These are phyloP conservation scores for Heptranchias perlo DNA, from an alignment of 2,113 vertebrate genomes.

Conservation along the genomic window DNA sequence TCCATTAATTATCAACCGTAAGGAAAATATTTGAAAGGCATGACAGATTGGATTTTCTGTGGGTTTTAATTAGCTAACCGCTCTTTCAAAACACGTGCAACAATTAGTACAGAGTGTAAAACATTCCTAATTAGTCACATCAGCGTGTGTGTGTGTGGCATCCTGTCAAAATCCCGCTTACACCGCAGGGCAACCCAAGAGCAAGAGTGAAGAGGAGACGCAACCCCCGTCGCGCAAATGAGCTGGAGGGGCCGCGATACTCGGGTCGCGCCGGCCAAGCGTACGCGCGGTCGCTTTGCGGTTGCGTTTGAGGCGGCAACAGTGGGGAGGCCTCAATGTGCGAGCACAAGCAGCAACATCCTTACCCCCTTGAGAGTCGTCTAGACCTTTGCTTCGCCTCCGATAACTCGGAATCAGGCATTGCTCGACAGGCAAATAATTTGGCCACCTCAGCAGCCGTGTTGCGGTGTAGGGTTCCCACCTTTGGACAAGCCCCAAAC, in stretches of 20 bases:
- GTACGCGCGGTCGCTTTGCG: neutral
- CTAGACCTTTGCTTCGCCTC: neutral
- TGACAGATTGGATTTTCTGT: neutral
- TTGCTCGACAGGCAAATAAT: no score
- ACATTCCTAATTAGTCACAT: neutral
- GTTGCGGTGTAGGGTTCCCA: no score
- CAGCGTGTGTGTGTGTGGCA: no score
- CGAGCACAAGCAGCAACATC: neutral
- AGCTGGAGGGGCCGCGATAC: neutral
- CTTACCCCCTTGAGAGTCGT: neutral
- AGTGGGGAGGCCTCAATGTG: neutral
- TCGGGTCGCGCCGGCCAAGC: neutral
- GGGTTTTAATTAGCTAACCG: neutral
- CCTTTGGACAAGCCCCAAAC: no score
- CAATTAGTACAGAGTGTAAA: slow-evolving; percentile 19
- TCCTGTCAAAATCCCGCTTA: neutral
- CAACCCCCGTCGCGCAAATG: neutral
- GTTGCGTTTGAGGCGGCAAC: neutral
- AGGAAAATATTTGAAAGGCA: neutral
- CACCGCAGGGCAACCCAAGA: neutral
- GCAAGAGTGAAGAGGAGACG: neutral
- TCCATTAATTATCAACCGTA: neutral
- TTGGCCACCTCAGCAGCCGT: no score
- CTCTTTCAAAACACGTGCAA: neutral
- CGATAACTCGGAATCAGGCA: neutral